A percentile compares a stretch with the other conserved stretches of the same genome.
Evolutionary conservation across 1,140 invertebrate genomes (phyloP).

Genomic region (Panonychus citri): DNA sequence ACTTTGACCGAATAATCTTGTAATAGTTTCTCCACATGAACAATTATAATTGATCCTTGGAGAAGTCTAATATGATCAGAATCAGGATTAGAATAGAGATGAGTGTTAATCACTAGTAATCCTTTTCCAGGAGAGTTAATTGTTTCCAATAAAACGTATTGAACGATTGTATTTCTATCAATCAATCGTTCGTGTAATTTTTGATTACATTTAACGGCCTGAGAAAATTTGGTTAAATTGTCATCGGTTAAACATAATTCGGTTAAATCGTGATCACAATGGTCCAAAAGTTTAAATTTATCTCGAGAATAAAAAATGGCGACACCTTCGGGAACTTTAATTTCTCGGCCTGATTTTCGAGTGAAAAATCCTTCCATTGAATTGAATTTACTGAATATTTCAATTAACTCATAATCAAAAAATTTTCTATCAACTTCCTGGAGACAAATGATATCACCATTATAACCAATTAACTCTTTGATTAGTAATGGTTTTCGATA

Average conservation of each 20-base stretch:
- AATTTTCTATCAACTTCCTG: constrained; percentile 74
- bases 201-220: constrained; percentile 32
- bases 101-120: constrained; percentile 53
- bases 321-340: constrained; percentile 40
- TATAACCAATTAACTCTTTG: constrained; percentile 62
- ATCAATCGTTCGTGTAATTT: constrained; percentile 26
- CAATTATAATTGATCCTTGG: constrained; percentile 23
- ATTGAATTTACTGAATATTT: constrained; percentile 28
- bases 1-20: constrained; percentile 23
- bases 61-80: constrained; percentile 63
- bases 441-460: constrained; percentile 65
- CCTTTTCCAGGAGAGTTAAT: constrained; percentile 27
- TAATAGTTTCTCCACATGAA: constrained; percentile 27
- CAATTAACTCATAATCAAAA: constrained; percentile 42
- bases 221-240: constrained; percentile 31
- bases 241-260: neutral
- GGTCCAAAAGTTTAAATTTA: constrained; percentile 20
- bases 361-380: constrained; percentile 36
- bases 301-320: constrained; percentile 39
- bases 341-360: constrained; percentile 29
- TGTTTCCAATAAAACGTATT: constrained; percentile 36
- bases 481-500: constrained; percentile 61
- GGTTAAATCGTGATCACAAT: neutral
- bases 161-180: constrained; percentile 16
- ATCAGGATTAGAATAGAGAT: constrained; percentile 72